A percentile compares a stretch with the other conserved stretches of the same genome.
Evolutionary conservation across 2,888 invertebrate genomes (phyloP).

Genomic region (Elegia similella): DNA sequence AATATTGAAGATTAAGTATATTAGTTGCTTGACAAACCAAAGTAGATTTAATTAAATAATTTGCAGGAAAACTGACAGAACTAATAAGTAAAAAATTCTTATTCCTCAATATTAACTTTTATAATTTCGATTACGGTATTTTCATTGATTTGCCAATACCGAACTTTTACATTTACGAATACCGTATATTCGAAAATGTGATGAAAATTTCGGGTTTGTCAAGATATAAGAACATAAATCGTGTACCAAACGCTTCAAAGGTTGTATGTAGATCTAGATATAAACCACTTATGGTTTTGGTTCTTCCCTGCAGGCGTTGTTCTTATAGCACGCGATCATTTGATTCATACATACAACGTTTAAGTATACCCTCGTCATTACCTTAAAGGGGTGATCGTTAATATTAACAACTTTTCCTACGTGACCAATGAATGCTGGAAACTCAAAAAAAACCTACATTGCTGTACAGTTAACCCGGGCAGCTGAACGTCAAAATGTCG

Average conservation of each 20-base stretch:
- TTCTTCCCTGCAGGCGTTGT: constrained; percentile 38
- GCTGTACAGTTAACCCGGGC: too few relatives aligned
- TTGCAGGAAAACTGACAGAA: not conserved
- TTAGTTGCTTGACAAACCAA: constrained; percentile 26
- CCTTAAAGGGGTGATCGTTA: too few relatives aligned
- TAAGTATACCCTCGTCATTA: too few relatives aligned
- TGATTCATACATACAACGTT: too few relatives aligned
- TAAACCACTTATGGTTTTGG: constrained; percentile 37
- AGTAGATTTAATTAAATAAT: constrained; percentile 6
- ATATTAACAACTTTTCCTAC: too few relatives aligned
- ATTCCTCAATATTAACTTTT: not conserved
- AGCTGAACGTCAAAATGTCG: too few relatives aligned
- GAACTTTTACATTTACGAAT: too few relatives aligned
- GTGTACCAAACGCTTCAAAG: constrained; percentile 47
- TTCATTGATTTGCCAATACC: not conserved
- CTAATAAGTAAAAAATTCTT: not conserved
- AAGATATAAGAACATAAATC: constrained; percentile 23
- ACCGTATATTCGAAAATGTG: not conserved
- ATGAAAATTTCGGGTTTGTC: constrained; percentile 29
- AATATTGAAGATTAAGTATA: constrained; percentile 9
- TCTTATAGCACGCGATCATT: not conserved
- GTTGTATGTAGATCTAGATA: constrained; percentile 55
- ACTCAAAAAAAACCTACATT: too few relatives aligned
- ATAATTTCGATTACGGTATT: not conserved
- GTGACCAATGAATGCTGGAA: too few relatives aligned